These are phyloP conservation scores for Spilogale gracilis DNA, from an alignment of 2,113 vertebrate genomes.

Conservation along the genomic window DNA sequence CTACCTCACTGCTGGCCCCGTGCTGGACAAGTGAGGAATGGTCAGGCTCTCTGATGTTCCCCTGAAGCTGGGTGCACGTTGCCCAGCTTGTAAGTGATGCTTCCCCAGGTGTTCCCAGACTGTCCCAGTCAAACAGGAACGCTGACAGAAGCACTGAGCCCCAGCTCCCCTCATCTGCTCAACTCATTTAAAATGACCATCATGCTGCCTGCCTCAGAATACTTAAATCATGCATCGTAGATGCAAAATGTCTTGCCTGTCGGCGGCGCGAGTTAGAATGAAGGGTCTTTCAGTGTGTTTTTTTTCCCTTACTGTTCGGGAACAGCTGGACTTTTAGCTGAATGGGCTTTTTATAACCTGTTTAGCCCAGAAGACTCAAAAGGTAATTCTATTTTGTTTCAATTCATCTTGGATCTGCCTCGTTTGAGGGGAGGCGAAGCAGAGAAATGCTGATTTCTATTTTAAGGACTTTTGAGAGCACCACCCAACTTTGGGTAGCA, in stretches of 20 bases:
- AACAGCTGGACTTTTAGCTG: neutral
- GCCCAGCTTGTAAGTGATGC: too few species aligned
- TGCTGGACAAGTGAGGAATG: accelerated
- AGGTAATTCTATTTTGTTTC: slow-evolving; percentile 37
- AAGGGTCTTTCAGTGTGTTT: neutral
- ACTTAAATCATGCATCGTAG: neutral
- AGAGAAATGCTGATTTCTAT: slow-evolving; percentile 39
- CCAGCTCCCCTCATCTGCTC: neutral
- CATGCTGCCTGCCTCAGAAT: neutral
- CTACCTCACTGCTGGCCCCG: neutral
- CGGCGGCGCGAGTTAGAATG: accelerated
- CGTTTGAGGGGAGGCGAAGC: neutral
- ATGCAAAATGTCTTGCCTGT: neutral
- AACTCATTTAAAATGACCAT: neutral
- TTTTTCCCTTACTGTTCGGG: neutral
- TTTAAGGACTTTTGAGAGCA: neutral
- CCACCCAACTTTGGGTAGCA: neutral
- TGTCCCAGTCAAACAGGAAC: neutral
- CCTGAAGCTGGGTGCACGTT: accelerated
- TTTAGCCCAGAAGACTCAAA: neutral
- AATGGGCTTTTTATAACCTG: neutral
- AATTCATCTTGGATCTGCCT: neutral
- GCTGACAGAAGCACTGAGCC: neutral
- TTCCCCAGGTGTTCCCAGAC: neutral
- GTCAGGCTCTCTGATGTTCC: neutral